Percentiles rank a stretch among this genome's conserved stretches.
These are phyloP conservation scores for Notospermus geniculatus DNA, from an alignment of 1,140 invertebrate species.

Conservation along the genomic window DNA sequence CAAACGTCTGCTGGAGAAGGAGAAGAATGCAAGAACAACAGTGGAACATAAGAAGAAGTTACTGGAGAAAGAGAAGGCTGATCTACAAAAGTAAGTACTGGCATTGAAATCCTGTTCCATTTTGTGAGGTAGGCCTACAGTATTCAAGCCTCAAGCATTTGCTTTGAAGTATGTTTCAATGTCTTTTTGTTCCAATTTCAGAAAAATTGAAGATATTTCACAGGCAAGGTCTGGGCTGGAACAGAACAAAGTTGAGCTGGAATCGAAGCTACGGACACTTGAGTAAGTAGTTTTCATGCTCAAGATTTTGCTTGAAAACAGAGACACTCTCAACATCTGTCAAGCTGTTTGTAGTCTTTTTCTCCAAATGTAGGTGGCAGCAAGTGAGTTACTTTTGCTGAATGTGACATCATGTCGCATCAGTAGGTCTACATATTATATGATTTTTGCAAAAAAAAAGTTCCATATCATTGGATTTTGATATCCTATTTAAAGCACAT, in stretches of 20 bases:
- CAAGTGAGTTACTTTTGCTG: no score
- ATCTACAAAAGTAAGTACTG: slow-evolving; percentile 37
- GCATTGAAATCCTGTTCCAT: not conserved
- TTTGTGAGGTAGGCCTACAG: not conserved
- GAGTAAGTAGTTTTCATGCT: slow-evolving; percentile 30
- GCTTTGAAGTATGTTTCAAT: not conserved
- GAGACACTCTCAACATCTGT: no score
- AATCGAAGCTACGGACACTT: slow-evolving; percentile 41
- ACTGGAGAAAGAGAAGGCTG: slow-evolving; percentile 37
- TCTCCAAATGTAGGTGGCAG: no score
- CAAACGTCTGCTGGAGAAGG: slow-evolving; percentile 38
- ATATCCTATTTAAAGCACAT: no score
- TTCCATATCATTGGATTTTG: no score
- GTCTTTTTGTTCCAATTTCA: slow-evolving; percentile 22
- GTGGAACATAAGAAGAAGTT: slow-evolving; percentile 41
- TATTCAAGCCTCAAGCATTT: no score
- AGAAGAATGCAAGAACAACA: slow-evolving; percentile 35
- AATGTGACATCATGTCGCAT: no score
- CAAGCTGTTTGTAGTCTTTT: no score
- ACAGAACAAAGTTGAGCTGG: slow-evolving; percentile 45
- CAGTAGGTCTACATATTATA: no score
- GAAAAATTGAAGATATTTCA: slow-evolving; percentile 40
- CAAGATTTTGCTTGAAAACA: no score
- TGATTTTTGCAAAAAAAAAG: no score
- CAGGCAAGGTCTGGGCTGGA: slow-evolving; percentile 40